These are phyloP conservation scores for Xenopus tropicalis DNA, from an alignment of 2,113 vertebrate species.

Conservation along the genomic window DNA sequence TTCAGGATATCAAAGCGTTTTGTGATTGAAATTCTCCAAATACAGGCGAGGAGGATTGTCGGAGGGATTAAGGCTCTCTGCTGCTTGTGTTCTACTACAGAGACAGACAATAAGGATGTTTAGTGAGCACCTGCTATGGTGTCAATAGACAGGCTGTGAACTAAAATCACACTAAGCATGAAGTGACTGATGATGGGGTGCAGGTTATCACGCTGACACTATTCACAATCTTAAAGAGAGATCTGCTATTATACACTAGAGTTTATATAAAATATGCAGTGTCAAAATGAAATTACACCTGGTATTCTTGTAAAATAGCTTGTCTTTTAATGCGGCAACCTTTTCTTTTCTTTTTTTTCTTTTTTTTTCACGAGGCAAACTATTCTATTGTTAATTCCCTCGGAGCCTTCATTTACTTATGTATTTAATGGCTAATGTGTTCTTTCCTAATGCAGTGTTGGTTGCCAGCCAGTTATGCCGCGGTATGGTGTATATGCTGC, in stretches of 20 bases:
- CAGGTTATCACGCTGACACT: slow-evolving; percentile 43
- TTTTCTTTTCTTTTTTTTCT: slow-evolving; percentile 38
- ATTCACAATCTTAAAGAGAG: slow-evolving; percentile 49
- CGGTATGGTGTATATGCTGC: background rate
- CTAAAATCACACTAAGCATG: slow-evolving; percentile 57
- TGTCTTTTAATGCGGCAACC: slow-evolving; percentile 42
- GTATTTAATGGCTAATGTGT: slow-evolving; percentile 42
- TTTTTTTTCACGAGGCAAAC: slow-evolving; percentile 1
- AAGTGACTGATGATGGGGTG: slow-evolving; percentile 45
- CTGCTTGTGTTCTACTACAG: slow-evolving; percentile 39
- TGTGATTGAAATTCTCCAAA: slow-evolving; percentile 46
- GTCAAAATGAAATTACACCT: slow-evolving; percentile 49
- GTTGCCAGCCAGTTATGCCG: slow-evolving; percentile 15
- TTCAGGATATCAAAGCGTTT: slow-evolving; percentile 47
- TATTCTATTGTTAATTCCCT: slow-evolving; percentile 36
- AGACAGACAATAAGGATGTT: slow-evolving; percentile 56
- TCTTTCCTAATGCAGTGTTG: slow-evolving; percentile 18
- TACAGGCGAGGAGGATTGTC: slow-evolving; percentile 41
- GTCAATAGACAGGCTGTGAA: slow-evolving; percentile 60
- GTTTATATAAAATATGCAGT: slow-evolving; percentile 50
- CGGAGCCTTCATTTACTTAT: slow-evolving; percentile 31
- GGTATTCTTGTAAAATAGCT: slow-evolving; percentile 44
- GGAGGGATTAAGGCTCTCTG: slow-evolving; percentile 55
- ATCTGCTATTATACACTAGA: slow-evolving; percentile 49
- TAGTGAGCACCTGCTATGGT: slow-evolving; percentile 65